phyloP scores from a whole-genome alignment of 1,140 invertebrate genomes.

The Drepana arcuata region DNA sequence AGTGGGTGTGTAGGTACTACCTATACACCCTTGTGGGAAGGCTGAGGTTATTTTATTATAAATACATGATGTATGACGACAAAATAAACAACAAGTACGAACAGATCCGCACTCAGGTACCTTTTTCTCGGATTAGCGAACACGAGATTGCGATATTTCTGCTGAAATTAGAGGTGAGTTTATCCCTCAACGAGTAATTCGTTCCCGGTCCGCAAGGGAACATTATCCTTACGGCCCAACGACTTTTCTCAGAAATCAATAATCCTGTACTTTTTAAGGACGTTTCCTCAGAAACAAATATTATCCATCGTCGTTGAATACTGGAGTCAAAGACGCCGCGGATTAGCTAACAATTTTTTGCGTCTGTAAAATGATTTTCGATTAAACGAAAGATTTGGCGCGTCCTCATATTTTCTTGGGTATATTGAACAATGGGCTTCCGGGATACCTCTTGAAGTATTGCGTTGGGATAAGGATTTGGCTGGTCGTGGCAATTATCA shows the following conservation, averaged over 20 bases:
- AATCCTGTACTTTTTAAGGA: conserved; percentile 57
- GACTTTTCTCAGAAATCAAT: conserved; percentile 61
- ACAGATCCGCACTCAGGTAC: conserved; percentile 34
- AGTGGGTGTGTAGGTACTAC: no score
- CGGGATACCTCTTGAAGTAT: conserved; percentile 40
- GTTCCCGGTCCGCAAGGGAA: conserved; percentile 47
- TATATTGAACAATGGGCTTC: conserved; percentile 55
- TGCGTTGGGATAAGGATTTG: conserved; percentile 48
- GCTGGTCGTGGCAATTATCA: conserved; percentile 29
- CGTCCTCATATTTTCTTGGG: conserved; percentile 37
- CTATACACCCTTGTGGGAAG: no score
- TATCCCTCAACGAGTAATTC: conserved; percentile 60
- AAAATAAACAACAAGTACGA: conserved; percentile 1
- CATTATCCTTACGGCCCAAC: conserved; percentile 49
- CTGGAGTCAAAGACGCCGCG: conserved; percentile 57
- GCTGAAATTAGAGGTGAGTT: conserved; percentile 54
- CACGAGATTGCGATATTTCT: conserved; percentile 42
- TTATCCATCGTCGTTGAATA: conserved; percentile 31
- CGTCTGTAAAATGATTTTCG: conserved; percentile 48
- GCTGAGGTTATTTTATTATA: no score
- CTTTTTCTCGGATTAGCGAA: conserved; percentile 43
- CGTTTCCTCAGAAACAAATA: conserved; percentile 53
- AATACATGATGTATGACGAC: no score
- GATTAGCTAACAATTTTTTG: conserved; percentile 54
- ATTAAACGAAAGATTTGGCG: conserved; percentile 60